phyloP scores from a whole-genome alignment of 2,888 invertebrate species.

The Drosophila neutralis region DNA sequence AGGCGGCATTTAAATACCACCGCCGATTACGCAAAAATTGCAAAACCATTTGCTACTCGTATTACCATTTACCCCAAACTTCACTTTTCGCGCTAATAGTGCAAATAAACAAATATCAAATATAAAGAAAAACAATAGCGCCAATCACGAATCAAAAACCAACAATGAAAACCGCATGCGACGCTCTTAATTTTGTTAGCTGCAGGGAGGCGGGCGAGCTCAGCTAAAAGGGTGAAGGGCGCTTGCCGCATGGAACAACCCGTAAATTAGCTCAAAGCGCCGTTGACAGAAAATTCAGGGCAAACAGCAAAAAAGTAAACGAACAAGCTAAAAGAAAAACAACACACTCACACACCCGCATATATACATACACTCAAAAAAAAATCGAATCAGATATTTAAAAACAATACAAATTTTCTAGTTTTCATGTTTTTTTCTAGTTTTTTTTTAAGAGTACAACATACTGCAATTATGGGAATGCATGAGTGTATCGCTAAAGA shows the following conservation, averaged over 20 bases:
- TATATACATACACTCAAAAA: not conserved
- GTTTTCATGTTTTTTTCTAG: not conserved
- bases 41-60: slow-evolving; percentile 72
- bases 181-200: slow-evolving; percentile 31
- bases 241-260: not conserved
- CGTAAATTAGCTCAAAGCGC: slow-evolving; percentile 56
- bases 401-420: not conserved
- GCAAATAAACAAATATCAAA: slow-evolving; percentile 48
- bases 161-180: slow-evolving; percentile 34
- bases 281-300: slow-evolving; percentile 50
- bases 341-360: slow-evolving; percentile 1
- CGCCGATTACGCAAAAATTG: slow-evolving; percentile 70
- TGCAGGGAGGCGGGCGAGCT: not conserved
- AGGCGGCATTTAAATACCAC: slow-evolving; percentile 60
- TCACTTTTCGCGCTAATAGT: slow-evolving; percentile 54
- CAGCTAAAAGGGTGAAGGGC: not conserved
- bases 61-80: slow-evolving; percentile 51
- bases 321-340: slow-evolving; percentile 12
- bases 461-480: slow-evolving; percentile 47
- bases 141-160: slow-evolving; percentile 28
- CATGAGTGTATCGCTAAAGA: slow-evolving; percentile 1
- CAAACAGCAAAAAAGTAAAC: slow-evolving; percentile 36
- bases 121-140: slow-evolving; percentile 5
- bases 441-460: not conserved
- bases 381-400: not conserved